Base-by-base conservation (phyloP, 2,888 invertebrate species). In the Mythimna albipuncta region DNA sequence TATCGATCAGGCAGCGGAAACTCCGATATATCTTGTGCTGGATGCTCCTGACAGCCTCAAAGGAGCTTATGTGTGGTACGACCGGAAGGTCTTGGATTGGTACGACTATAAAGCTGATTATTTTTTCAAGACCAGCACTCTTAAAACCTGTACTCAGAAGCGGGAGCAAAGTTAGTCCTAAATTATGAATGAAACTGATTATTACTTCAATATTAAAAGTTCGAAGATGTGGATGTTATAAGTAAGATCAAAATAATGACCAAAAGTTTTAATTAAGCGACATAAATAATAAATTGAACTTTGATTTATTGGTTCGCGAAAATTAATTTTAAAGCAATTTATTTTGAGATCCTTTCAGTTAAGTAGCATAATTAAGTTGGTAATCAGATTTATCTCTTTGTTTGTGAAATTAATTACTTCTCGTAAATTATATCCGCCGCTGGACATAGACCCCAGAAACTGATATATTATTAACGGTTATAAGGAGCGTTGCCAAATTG, bases 1-100 rank as follows among this genome's bases (percentile, higher is more conserved):
- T 2, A 89, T 94, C 13, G 97, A 97, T 35, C 91, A 96, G 87
- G 97, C 97, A 11, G 97, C 97, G 6, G 93, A 93, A 75, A 96
- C 97, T 2, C 96, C 97, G 0, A 72, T 97, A 1, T 96, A 96
- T 82, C 84, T 97, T 86, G 97, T 96, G 55, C 94, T 97, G 6
- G 90, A 94, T 90, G 93, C 97, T 87, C 93, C 96, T 1, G 85
- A 92, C 2, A 90, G 90, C 4, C 93, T 97, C n/a, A 97, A 96
- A 82, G 98, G 98, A 5, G 94, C 96, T n/a, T 98, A 97, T 84
- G 93, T 98, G 16, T 98, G 98, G 98, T 91, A 89, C 64, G 97
- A 97, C 83, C 93, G 93, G 38, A 89, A 87, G 32, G 92, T 97
- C 13, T 89, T 97, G 0, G 97, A 97, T 86, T 98, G 97, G 98